Base-by-base conservation (phyloP, 2,888 invertebrate genomes). In the Melitaea athalia region DNA sequence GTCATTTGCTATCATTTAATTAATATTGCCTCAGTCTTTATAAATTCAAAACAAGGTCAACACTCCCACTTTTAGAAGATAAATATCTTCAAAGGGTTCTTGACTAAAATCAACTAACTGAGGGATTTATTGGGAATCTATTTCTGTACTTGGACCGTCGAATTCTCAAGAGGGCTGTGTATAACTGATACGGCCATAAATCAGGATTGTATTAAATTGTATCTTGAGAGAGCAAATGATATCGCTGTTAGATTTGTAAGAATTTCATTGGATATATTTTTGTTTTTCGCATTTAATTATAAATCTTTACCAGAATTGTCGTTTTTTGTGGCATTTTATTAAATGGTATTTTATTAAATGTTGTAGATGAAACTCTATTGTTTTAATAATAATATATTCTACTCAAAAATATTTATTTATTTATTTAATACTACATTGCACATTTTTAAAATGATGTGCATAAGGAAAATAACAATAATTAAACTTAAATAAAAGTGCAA, bases 41-140 rank as follows among this genome's bases (percentile, higher is more conserved):
- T 53, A 6, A 24, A 52, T 52, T 52, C 31, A 53, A 33, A 57
- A n/a, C 15, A 57, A 57, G 57, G 57, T 53, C 53, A 33, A 31
- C 11, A 4, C 10, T 15, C 15, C 24, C 33, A 33, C 8, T 57
- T 42, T 38, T 57, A 42, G 10, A 15, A 15, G 57, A 57, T 57
- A 57, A 57, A 57, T 43, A 65, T 65, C n/a, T 50, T 49, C 43
- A 52, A 42, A 60, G 59, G 42, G 38, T 57, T 15, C 57, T 57
- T 33, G 57, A 57, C 15, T 53, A 43, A 60, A 65, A 45, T 65
- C 50, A 65, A 65, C 42, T 65, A 65, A 60, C 42, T 67, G 55
- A 67, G 61, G 57, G 62, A 67, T 67, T 67, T 67, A 67, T 67
- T 55, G 57, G 57, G 62, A 67, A 50, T 62, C 57, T 47, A 67